These are phyloP conservation scores for Bucorvus abyssinicus DNA, from an alignment of 2,797 vertebrate species.

Conservation along the genomic window DNA sequence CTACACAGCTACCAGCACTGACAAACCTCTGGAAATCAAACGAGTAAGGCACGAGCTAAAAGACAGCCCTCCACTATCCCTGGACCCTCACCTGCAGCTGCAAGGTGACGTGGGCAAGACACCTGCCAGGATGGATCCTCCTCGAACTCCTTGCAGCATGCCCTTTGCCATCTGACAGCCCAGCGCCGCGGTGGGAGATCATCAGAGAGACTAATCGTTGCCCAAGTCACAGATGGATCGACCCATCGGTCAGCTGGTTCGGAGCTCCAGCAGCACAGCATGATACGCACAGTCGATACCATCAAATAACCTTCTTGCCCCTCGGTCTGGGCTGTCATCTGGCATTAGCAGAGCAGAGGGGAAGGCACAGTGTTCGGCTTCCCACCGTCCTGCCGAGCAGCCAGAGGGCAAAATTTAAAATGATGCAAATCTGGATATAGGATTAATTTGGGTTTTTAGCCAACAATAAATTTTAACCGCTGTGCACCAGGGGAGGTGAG, in stretches of 20 bases:
- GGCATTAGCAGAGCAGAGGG: neutral
- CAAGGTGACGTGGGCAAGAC: neutral
- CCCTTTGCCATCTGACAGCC: neutral
- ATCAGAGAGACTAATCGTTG: neutral
- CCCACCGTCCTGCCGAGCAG: neutral
- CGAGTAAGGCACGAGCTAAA: neutral
- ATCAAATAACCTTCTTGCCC: neutral
- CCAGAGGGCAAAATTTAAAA: neutral
- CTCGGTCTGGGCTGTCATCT: neutral
- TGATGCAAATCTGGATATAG: fast-evolving
- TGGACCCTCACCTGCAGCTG: neutral
- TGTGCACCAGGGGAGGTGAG: neutral
- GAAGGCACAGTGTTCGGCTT: fast-evolving
- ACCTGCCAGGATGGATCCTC: neutral
- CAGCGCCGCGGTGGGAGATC: fast-evolving
- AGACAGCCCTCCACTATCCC: neutral
- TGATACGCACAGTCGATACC: fast-evolving
- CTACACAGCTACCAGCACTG: neutral
- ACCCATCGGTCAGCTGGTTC: neutral
- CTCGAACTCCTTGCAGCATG: neutral
- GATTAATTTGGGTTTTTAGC: neutral
- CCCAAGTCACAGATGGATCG: neutral
- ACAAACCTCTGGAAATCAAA: neutral
- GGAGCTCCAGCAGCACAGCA: neutral
- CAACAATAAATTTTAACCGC: neutral